Percentiles rank a stretch among this genome's conserved stretches.
Conservation (phyloP, 1,140 invertebrate species). For the Drosophila kikkawai region DNA sequence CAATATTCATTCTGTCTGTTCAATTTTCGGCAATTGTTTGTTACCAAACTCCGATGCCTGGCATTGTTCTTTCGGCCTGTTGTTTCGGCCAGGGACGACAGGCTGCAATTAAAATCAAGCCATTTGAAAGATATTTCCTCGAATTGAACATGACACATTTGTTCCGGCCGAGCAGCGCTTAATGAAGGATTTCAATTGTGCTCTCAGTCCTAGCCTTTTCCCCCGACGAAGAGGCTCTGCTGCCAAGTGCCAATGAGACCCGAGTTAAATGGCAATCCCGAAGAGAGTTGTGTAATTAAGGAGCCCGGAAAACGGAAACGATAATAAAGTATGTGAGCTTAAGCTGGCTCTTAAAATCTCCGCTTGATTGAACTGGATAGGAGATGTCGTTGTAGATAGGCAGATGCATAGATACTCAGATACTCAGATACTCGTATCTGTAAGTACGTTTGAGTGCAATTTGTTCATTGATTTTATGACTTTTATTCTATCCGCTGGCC, state of each 20-base stretch:
- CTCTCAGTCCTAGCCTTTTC: neutral
- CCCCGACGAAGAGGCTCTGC: constrained; percentile 2
- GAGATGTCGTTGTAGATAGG: constrained; percentile 11
- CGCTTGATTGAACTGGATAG: constrained; percentile 12
- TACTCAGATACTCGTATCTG: constrained; percentile 24
- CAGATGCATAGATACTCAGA: neutral
- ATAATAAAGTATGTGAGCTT: constrained; percentile 6
- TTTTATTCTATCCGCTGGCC: constrained; percentile 52
- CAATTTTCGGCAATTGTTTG: constrained; percentile 43
- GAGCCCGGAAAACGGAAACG: neutral
- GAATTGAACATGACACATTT: constrained; percentile 71
- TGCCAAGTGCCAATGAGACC: constrained; percentile 22
- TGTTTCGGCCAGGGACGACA: constrained; percentile 58
- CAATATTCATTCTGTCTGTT: constrained; percentile 45
- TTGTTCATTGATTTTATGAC: constrained; percentile 59
- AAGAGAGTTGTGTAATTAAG: constrained; percentile 21
- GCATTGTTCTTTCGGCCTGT: constrained; percentile 36
- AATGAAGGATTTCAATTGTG: constrained; percentile 58
- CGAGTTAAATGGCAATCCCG: constrained; percentile 25
- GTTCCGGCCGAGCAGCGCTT: constrained; percentile 28
- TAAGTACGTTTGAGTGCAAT: constrained; percentile 42
- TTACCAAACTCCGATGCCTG: constrained; percentile 11
- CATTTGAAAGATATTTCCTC: constrained; percentile 60
- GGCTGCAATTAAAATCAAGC: constrained; percentile 60
- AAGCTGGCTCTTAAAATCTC: neutral